Conservation (phyloP, 2,113 vertebrate species). For the Spea bombifrons region DNA sequence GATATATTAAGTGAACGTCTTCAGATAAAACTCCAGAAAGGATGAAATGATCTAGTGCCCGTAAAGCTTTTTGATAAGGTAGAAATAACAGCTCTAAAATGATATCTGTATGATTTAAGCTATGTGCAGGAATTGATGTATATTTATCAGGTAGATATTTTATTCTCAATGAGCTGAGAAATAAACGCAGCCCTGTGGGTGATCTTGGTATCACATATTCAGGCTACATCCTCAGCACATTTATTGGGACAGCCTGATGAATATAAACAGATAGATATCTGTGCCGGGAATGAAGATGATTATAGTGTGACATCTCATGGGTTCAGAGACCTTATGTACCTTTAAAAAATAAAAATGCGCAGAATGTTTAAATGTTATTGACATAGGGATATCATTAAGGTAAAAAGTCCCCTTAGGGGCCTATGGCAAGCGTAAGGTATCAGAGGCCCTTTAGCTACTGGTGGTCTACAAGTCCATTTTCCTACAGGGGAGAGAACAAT, state of each 20-base stretch:
- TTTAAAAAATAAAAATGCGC: too few relatives aligned
- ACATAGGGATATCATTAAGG: too few relatives aligned
- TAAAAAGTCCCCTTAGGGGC: too few relatives aligned
- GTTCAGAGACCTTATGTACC: not conserved
- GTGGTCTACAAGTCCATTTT: too few relatives aligned
- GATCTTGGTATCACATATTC: conserved; percentile 17
- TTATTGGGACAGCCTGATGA: not conserved
- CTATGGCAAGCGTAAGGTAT: too few relatives aligned
- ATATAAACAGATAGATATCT: not conserved
- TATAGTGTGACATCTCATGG: not conserved
- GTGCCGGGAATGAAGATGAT: not conserved
- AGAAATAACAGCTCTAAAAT: conserved; percentile 30
- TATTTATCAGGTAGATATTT: conserved; percentile 16
- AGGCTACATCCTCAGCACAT: not conserved
- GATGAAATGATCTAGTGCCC: conserved; percentile 29
- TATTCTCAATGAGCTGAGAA: conserved; percentile 21
- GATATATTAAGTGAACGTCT: conserved; percentile 27
- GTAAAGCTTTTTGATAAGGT: conserved; percentile 25
- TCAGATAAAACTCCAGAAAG: conserved; percentile 15
- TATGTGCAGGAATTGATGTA: not conserved
- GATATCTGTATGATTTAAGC: conserved; percentile 25
- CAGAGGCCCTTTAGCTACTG: too few relatives aligned
- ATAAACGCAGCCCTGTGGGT: conserved; percentile 6
- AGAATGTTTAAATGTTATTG: too few relatives aligned
- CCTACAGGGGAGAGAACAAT: too few relatives aligned